Conservation (phyloP, 2,797 vertebrate genomes). For the Anabas testudineus region DNA sequence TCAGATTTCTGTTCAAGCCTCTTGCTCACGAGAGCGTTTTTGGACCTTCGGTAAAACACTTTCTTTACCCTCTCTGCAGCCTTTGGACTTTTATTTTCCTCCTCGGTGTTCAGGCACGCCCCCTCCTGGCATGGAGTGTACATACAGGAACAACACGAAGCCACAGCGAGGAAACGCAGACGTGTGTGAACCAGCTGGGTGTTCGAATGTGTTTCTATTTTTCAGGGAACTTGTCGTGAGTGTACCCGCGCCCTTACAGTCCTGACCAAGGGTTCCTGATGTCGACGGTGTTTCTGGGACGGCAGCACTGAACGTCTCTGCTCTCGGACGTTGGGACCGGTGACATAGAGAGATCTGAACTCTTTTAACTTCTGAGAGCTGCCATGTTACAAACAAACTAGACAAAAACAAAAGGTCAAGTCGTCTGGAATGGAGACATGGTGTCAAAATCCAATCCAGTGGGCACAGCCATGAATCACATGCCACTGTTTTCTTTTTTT, state of each 20-base stretch:
- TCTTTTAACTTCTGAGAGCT: slow-evolving; percentile 38
- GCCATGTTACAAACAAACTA: slow-evolving; percentile 35
- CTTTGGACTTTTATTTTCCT: not conserved
- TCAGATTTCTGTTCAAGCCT: slow-evolving; percentile 1
- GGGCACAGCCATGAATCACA: slow-evolving; percentile 46
- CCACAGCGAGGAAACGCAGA: not conserved
- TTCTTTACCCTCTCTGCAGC: not conserved
- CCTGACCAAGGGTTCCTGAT: slow-evolving; percentile 29
- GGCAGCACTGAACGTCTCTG: slow-evolving; percentile 4
- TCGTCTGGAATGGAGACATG: slow-evolving; percentile 1
- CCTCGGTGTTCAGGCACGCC: slow-evolving; percentile 1
- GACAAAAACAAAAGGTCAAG: slow-evolving; percentile 5
- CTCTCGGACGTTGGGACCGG: slow-evolving; percentile 23
- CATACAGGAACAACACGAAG: slow-evolving; percentile 17
- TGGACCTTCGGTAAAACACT: slow-evolving; percentile 27
- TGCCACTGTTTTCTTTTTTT: slow-evolving; percentile 31
- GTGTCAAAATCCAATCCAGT: slow-evolving; percentile 34
- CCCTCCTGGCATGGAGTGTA: slow-evolving; percentile 40
- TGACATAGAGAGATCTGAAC: slow-evolving; percentile 20
- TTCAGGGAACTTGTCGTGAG: slow-evolving; percentile 57
- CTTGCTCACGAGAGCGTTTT: slow-evolving; percentile 2
- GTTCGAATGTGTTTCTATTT: slow-evolving; percentile 54
- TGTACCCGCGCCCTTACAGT: slow-evolving; percentile 35
- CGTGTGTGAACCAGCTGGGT: not conserved
- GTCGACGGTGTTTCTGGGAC: slow-evolving; percentile 16